Evolutionary conservation across 2,797 vertebrate species (phyloP).

Genomic region (Varecia variegata): DNA sequence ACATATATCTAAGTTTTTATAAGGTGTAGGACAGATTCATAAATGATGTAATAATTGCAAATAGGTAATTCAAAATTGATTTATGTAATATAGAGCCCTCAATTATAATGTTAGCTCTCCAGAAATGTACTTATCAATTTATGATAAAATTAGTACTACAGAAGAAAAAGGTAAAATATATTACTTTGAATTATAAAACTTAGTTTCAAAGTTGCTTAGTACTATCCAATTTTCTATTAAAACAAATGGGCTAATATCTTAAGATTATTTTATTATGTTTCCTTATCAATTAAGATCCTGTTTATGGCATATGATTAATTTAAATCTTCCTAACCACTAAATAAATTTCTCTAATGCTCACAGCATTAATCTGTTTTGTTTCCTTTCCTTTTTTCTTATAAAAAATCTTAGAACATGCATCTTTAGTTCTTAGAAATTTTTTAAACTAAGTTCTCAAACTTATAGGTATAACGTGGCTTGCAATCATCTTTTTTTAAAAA

Average conservation of each 20-base stretch:
- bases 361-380: not conserved
- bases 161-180: not conserved
- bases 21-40: not conserved
- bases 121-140: not conserved
- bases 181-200: not conserved
- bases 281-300: not conserved
- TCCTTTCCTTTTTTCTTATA: not conserved
- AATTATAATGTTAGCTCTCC: not conserved
- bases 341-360: not conserved
- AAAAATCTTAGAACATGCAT: not conserved
- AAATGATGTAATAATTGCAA: constrained; percentile 22
- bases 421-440: not conserved
- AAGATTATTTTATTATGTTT: not conserved
- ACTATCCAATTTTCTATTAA: not conserved
- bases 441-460: not conserved
- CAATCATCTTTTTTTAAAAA: not conserved
- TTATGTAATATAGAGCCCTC: not conserved
- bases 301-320: not conserved
- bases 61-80: constrained; percentile 10
- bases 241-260: not conserved
- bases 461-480: not conserved
- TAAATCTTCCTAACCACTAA: not conserved
- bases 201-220: not conserved
- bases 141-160: not conserved
- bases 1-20: constrained; percentile 36